These are phyloP conservation scores for Paralichthys olivaceus DNA, from an alignment of 2,113 vertebrate genomes.

Conservation along the genomic window DNA sequence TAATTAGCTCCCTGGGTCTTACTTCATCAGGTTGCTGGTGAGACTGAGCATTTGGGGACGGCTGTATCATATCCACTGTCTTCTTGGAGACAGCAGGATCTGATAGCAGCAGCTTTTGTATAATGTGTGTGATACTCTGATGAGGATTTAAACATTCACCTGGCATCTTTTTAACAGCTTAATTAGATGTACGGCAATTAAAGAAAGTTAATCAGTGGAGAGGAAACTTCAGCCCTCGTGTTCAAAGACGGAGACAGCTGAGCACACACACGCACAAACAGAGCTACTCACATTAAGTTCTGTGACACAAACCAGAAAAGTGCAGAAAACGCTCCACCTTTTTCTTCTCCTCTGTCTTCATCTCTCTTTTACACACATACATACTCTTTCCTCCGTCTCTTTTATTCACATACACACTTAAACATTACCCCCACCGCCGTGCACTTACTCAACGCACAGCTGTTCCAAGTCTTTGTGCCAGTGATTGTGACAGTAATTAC, in stretches of 20 bases:
- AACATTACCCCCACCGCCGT: constrained; percentile 14
- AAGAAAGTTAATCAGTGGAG: constrained; percentile 56
- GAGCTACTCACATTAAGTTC: constrained; percentile 24
- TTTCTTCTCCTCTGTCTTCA: constrained; percentile 12
- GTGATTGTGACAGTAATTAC: constrained; percentile 72
- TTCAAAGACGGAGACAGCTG: constrained; percentile 38
- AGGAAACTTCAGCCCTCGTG: constrained; percentile 38
- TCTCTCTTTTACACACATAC: constrained; percentile 14
- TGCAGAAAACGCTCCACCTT: constrained; percentile 6
- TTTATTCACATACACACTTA: constrained; percentile 39
- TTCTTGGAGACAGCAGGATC: constrained; percentile 11
- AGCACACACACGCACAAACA: background rate
- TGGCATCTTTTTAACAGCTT: constrained; percentile 50
- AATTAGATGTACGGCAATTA: constrained; percentile 62
- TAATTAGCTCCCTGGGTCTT: constrained; percentile 55
- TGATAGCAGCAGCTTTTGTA: background rate
- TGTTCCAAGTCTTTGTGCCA: constrained; percentile 50
- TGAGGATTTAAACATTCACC: constrained; percentile 52
- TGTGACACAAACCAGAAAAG: constrained; percentile 39
- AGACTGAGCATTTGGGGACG: constrained; percentile 19
- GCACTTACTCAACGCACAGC: constrained; percentile 42
- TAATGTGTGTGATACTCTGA: constrained; percentile 11
- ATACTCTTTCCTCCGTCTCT: background rate
- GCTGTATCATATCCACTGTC: constrained; percentile 10
- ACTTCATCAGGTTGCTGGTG: constrained; percentile 32